A percentile compares a stretch with the other conserved stretches of the same genome.
These are phyloP conservation scores for Mycalesis mineus DNA, from an alignment of 2,888 invertebrate genomes.

Conservation along the genomic window DNA sequence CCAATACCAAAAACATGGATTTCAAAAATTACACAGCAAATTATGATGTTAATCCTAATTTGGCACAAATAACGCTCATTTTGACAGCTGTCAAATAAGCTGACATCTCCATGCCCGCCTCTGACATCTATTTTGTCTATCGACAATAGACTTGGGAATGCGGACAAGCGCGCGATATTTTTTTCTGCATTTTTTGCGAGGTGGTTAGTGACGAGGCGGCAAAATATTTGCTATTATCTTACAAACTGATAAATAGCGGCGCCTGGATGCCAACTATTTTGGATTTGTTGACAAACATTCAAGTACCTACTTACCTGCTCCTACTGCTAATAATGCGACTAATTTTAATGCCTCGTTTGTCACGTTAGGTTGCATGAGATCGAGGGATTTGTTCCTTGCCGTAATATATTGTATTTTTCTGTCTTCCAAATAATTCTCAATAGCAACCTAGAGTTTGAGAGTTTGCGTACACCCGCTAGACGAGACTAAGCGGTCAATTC, in stretches of 20 bases:
- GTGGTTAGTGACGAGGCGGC: constrained; percentile 31
- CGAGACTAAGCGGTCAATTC: no score
- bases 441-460: no score
- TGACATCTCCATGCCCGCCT: constrained; percentile 57
- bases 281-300: constrained; percentile 2
- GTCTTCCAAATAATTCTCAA: no score
- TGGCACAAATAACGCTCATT: constrained; percentile 55
- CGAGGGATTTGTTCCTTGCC: no score
- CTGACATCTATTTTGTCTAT: constrained; percentile 32
- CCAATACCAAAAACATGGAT: constrained; percentile 4
- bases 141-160: constrained; percentile 29
- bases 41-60: constrained; percentile 49
- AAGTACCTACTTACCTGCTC: not conserved
- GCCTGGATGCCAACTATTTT: constrained; percentile 24
- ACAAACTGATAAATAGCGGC: constrained; percentile 21
- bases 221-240: constrained; percentile 29
- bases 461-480: no score
- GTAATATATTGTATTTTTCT: no score
- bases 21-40: constrained; percentile 43
- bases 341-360: no score
- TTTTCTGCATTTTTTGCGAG: constrained; percentile 20
- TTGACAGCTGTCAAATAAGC: constrained; percentile 71
- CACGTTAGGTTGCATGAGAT: no score
- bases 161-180: constrained; percentile 15
- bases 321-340: no score